Evolutionary conservation across 2,113 vertebrate genomes (phyloP), one percentile per base, ranked within the genome.

Genomic region (Nasalis larvatus): DNA sequence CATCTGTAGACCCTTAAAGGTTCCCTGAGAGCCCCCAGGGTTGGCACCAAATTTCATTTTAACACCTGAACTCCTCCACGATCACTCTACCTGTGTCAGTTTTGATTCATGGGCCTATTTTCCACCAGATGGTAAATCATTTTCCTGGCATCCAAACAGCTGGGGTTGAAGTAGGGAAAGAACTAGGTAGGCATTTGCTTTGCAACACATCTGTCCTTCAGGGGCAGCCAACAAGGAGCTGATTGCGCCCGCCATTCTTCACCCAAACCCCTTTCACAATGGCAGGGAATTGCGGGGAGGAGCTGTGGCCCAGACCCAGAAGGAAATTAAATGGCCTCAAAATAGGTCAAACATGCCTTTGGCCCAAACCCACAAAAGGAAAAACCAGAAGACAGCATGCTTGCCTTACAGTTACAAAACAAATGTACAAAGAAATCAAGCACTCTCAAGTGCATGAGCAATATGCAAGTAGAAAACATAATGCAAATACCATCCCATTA

Each of bases 321-420:
- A 98, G 95, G 87, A 96, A 96, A 97, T 76, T 40, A 88, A 94
- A 93, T 81, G 76, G 86, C 92, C 52, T 97, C 85, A 96, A 97
- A 98, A 97, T 94, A 96, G 97, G 96, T 96, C 98, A 98, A 85
- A 98, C 80, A 90, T 16, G 56, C 56, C 87, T 92, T 89, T 97
- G 95, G 96, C 96, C 82, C 77, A 95, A 87, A 97, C 74, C 30
- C 56, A 68, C 42, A 20, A 63, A 88, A 96, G 90, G 86, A 86
- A 83, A 94, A 95, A 60, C 54, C 42, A 35, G 91, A 94, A 96
- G 80, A 95, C 5, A 81, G 74, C 49, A 37, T 89, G 47, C 89
- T 95, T 96, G 69, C 68, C 71, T 89, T 87, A 76, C 69, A 74
- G 92, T 92, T 92, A 95, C 74, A 92, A 96, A 96, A 87, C 37